Percentiles rank a stretch among this genome's conserved stretches.
These are phyloP conservation scores for Dendroctonus ponderosae DNA, from an alignment of 1,140 invertebrate genomes.

Conservation along the genomic window DNA sequence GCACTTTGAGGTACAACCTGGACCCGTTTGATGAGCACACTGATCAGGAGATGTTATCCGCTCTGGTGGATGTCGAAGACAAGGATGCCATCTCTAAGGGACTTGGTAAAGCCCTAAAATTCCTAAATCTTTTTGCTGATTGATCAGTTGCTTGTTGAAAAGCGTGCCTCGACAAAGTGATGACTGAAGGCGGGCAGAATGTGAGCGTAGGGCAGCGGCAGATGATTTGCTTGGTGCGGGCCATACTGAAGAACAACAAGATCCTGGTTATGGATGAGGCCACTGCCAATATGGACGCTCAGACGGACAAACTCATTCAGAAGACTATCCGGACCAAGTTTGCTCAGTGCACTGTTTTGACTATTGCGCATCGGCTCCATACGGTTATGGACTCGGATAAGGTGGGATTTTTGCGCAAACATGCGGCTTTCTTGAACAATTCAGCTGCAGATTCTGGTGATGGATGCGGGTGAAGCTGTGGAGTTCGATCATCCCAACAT, in stretches of 20 bases:
- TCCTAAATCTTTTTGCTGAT: not conserved
- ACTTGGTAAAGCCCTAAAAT: slow-evolving; percentile 42
- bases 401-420: slow-evolving; percentile 25
- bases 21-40: slow-evolving; percentile 74
- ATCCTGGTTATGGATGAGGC: slow-evolving; percentile 76
- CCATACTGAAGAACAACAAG: slow-evolving; percentile 64
- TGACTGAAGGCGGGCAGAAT: slow-evolving; percentile 65
- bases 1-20: slow-evolving; percentile 74
- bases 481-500: slow-evolving; percentile 49
- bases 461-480: slow-evolving; percentile 45
- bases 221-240: slow-evolving; percentile 67
- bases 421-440: not conserved
- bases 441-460: slow-evolving; percentile 41
- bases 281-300: slow-evolving; percentile 71
- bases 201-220: slow-evolving; percentile 71
- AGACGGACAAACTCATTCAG: slow-evolving; percentile 64
- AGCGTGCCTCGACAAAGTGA: slow-evolving; percentile 54
- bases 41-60: slow-evolving; percentile 47
- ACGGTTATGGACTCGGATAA: slow-evolving; percentile 51
- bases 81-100: slow-evolving; percentile 51
- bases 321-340: slow-evolving; percentile 63
- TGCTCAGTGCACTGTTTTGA: slow-evolving; percentile 67
- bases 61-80: slow-evolving; percentile 57
- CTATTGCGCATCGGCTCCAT: slow-evolving; percentile 72
- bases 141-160: not conserved